Percentiles rank a stretch among this genome's conserved stretches.
Conservation (phyloP, 2,113 vertebrate genomes). For the Leucosticte australis region DNA sequence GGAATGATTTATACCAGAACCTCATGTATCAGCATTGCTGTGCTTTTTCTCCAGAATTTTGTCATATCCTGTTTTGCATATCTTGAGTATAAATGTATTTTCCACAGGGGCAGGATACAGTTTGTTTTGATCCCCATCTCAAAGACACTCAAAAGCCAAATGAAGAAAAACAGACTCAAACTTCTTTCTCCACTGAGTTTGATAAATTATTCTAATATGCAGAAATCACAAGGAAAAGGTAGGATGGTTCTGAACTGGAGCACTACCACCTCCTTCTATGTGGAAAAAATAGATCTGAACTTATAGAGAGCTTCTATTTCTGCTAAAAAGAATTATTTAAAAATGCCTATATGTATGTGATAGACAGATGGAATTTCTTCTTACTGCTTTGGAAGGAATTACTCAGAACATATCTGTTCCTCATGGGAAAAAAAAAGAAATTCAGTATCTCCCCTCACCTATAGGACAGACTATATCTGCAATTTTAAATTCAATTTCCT, state of each 20-base stretch:
- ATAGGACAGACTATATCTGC: not conserved
- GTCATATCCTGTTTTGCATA: constrained; percentile 68
- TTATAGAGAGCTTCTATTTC: not conserved
- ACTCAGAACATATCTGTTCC: not conserved
- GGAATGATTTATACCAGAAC: constrained; percentile 66
- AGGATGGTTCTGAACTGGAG: not conserved
- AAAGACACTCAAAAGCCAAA: constrained; percentile 38
- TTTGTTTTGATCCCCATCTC: constrained; percentile 58
- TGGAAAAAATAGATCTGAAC: not conserved
- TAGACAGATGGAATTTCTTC: not conserved
- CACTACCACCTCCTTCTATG: not conserved
- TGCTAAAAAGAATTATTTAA: not conserved
- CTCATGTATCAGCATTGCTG: constrained; percentile 14
- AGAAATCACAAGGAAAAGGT: not conserved
- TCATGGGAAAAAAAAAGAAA: not conserved
- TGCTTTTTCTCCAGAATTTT: constrained; percentile 55
- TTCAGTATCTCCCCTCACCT: not conserved
- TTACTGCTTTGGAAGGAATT: not conserved
- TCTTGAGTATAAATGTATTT: constrained; percentile 66
- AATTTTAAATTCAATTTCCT: not conserved
- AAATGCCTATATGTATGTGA: not conserved
- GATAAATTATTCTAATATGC: constrained; percentile 20
- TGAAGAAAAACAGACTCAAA: constrained; percentile 58
- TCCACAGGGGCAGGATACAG: constrained; percentile 43
- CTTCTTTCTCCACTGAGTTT: not conserved